Conservation (phyloP, 2,113 vertebrate species). For the human region GRCh38 chr7:20833001-20833500, state of each 20-base stretch:
- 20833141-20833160: background rate
- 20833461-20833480: background rate
- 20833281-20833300: background rate
- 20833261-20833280: background rate
- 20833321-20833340: background rate
- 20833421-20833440: background rate
- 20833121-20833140: background rate
- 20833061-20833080: background rate
- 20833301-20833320: background rate
- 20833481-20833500: background rate
- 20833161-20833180: background rate
- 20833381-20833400: background rate
- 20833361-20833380: background rate
- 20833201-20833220: background rate
- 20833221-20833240: background rate
- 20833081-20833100: background rate
- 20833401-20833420: background rate
- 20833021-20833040: background rate
- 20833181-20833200: background rate
- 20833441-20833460: background rate
- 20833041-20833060: background rate
- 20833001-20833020: no score
- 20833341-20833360: background rate
- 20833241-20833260: background rate
- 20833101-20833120: background rate